A percentile compares a stretch with the other conserved stretches of the same genome.
These are phyloP conservation scores for Dendrolimus houi DNA, from an alignment of 2,888 invertebrate species.

Conservation along the genomic window DNA sequence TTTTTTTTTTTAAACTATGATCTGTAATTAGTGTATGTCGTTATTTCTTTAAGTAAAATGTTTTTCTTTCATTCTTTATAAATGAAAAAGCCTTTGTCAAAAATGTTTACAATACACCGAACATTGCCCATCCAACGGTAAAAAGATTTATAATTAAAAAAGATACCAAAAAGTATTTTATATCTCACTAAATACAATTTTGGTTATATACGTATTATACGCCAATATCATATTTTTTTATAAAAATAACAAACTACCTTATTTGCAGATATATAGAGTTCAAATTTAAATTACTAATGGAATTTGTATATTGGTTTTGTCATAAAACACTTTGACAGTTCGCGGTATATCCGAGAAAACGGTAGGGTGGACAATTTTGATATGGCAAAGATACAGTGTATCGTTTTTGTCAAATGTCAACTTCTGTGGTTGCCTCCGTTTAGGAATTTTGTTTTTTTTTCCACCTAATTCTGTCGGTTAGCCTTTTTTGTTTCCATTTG, in stretches of 20 bases:
- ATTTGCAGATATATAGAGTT: slow-evolving; percentile 10
- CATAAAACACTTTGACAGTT: slow-evolving; percentile 68
- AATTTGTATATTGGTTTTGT: slow-evolving; percentile 23
- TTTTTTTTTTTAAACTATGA: too few relatives aligned
- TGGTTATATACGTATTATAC: slow-evolving; percentile 52
- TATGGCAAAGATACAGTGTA: slow-evolving; percentile 50
- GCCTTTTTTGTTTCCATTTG: slow-evolving; percentile 13
- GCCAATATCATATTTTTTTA: slow-evolving; percentile 13
- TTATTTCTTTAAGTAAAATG: too few relatives aligned
- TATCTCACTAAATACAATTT: slow-evolving; percentile 60
- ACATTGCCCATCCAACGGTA: slow-evolving; percentile 12
- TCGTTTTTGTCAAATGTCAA: slow-evolving; percentile 75
- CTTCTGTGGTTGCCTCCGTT: slow-evolving; percentile 61
- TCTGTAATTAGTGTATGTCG: too few relatives aligned
- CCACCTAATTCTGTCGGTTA: slow-evolving; percentile 7
- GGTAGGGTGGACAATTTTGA: slow-evolving; percentile 71
- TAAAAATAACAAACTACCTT: slow-evolving; percentile 2
- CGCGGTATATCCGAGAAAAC: slow-evolving; percentile 65
- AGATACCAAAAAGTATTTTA: slow-evolving; percentile 46
- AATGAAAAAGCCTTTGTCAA: neutral
- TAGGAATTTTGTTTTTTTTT: slow-evolving; percentile 28
- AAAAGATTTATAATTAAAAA: slow-evolving; percentile 26
- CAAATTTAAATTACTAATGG: slow-evolving; percentile 9
- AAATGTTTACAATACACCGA: slow-evolving; percentile 16
- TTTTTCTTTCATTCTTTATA: too few relatives aligned